A percentile compares a stretch with the other conserved stretches of the same genome.
These are phyloP conservation scores for Chiloscyllium plagiosum DNA, from an alignment of 2,113 vertebrate species.

Conservation along the genomic window DNA sequence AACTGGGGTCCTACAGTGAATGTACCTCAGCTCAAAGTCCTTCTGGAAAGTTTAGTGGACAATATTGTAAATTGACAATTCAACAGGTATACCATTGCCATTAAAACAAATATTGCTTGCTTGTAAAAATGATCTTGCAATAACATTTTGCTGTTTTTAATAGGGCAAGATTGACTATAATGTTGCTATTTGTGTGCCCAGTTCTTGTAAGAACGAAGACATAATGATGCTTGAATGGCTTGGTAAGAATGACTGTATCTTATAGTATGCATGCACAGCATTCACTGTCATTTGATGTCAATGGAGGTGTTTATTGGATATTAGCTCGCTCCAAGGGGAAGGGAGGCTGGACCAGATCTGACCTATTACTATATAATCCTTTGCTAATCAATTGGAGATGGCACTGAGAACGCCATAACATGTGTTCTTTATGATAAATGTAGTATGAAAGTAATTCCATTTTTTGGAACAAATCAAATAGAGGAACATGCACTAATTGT, in stretches of 20 bases:
- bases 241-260: constrained; percentile 53
- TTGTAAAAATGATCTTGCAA: background rate
- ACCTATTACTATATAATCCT: background rate
- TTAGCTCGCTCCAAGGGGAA: background rate
- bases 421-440: background rate
- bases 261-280: background rate
- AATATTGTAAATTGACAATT: constrained; percentile 68
- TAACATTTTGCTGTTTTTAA: constrained; percentile 34
- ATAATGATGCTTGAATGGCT: constrained; percentile 54
- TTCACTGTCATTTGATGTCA: background rate
- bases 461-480: background rate
- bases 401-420: background rate
- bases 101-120: background rate
- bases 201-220: constrained; percentile 65
- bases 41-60: constrained; percentile 56
- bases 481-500: background rate
- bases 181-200: constrained; percentile 70
- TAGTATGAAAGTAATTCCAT: background rate
- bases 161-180: constrained; percentile 62
- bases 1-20: constrained; percentile 61
- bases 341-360: background rate
- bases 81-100: constrained; percentile 54
- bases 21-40: constrained; percentile 53
- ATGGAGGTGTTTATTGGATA: background rate
- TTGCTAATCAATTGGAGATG: background rate